Conservation (phyloP, 1,140 invertebrate genomes). For the Druon quercuslanigerum region DNA sequence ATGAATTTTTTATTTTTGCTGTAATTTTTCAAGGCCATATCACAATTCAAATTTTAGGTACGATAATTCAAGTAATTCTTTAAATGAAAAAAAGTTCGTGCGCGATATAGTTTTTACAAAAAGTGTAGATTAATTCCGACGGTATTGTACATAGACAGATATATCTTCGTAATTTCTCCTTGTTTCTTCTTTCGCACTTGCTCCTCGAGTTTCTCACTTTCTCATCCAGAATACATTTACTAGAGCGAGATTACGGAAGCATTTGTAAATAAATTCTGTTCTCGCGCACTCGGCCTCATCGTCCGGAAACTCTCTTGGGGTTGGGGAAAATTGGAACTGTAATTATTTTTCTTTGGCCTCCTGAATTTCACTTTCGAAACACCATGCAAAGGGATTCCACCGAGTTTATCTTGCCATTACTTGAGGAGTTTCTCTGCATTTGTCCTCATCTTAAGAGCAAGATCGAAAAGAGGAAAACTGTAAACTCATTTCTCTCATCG, state of each 20-base stretch:
- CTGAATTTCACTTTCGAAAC: slow-evolving; percentile 55
- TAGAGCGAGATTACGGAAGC: slow-evolving; percentile 50
- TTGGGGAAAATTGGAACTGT: slow-evolving; percentile 61
- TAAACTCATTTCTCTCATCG: slow-evolving; percentile 19
- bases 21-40: no score
- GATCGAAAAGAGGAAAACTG: not conserved
- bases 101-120: not conserved
- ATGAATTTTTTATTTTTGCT: no score
- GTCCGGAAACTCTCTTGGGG: slow-evolving; percentile 47
- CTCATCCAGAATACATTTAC: slow-evolving; percentile 21
- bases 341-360: slow-evolving; percentile 65
- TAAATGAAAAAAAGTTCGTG: no score
- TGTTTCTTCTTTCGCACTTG: slow-evolving; percentile 27
- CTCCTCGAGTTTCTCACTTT: slow-evolving; percentile 35
- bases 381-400: slow-evolving; percentile 43
- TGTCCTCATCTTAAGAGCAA: not conserved
- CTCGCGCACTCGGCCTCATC: slow-evolving; percentile 23
- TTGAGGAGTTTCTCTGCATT: not conserved
- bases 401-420: slow-evolving; percentile 47
- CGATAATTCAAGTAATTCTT: no score
- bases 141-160: not conserved
- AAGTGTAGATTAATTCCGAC: slow-evolving; percentile 11
- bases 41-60: no score
- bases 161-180: slow-evolving; percentile 39
- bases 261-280: slow-evolving; percentile 60